These are phyloP conservation scores for Diplodus sargus DNA, from an alignment of 2,797 vertebrate genomes.

Conservation along the genomic window DNA sequence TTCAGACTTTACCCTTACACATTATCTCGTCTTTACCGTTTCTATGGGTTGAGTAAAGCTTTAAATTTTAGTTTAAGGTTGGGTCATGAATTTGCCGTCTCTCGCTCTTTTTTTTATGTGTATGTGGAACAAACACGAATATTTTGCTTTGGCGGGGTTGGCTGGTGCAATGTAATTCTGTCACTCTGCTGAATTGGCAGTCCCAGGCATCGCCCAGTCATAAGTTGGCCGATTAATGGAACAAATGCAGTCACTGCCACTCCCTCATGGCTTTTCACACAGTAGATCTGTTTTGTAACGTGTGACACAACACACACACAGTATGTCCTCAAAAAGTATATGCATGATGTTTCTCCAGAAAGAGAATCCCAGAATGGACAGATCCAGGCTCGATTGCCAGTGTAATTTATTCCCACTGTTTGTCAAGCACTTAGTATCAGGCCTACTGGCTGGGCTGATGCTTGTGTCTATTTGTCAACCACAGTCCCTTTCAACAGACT, in stretches of 20 bases:
- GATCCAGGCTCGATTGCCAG: neutral
- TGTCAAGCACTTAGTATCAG: neutral
- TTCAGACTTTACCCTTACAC: neutral
- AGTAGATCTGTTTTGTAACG: constrained; percentile 25
- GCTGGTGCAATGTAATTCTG: constrained; percentile 18
- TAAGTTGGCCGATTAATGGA: constrained; percentile 24
- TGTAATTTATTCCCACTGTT: constrained; percentile 22
- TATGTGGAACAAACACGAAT: constrained; percentile 19
- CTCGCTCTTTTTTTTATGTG: neutral
- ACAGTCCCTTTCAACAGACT: constrained; percentile 28
- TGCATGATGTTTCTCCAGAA: constrained; percentile 6
- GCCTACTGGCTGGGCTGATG: neutral
- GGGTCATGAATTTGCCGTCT: constrained; percentile 5
- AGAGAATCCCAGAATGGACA: neutral
- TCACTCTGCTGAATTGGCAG: constrained; percentile 37
- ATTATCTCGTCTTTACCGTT: neutral
- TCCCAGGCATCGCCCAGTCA: constrained; percentile 16
- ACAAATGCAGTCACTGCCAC: constrained; percentile 23
- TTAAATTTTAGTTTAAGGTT: neutral
- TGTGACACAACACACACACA: neutral
- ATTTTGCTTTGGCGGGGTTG: constrained; percentile 32
- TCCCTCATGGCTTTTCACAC: constrained; percentile 4
- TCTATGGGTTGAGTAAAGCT: neutral
- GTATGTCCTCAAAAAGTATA: neutral
- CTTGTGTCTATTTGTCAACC: constrained; percentile 23